Evolutionary conservation across 2,113 vertebrate genomes (phyloP), one percentile per base, ranked within the genome.

Genomic region (Syngnathus scovelli): DNA sequence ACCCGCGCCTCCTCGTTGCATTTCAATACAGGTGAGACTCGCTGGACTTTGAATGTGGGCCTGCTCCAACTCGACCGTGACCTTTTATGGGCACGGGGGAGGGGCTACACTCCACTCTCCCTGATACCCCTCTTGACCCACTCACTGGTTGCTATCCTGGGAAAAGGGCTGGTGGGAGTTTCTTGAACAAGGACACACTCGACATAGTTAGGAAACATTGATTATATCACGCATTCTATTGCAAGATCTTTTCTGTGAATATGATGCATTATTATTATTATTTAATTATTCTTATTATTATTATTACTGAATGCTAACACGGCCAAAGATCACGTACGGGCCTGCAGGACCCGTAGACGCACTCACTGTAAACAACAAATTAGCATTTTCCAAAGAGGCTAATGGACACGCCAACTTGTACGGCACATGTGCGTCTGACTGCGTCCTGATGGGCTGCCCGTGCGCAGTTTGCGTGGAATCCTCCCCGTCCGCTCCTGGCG

Each of bases 11-110:
- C 61, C 87, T 92, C 12, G 87, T 90, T 33, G 90, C 91, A 63
- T 92, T 92, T 87, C 90, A 92, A 83, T 90, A 90, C 91, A 92
- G 91, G 91, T 92, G 92, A 92, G 91, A 71, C 72, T 78, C 48
- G 85, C 36, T 83, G 87, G 83, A 88, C 83, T 88, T 87, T 66
- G 82, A 78, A 82, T 21, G 83, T 80, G 80, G 75, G 81, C 77
- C 82, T 82, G 79, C 75, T 48, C 15, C 5, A 82, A 61, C 71
- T 79, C 79, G 86, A 58, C 70, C 74, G 43, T 85, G 86, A 63
- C 90, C 90, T 83, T 89, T 90, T 90, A 89, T 88, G 86, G 90
- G 72, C 88, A 87, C 67, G 79, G 85, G 38, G 60, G 39, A n/a
- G 60, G 88, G 83, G 88, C 88, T 21, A 51, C 51, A 23, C 27